Evolutionary conservation across 2,888 invertebrate genomes (phyloP).

Genomic region (Leptinotarsa tumamoca): DNA sequence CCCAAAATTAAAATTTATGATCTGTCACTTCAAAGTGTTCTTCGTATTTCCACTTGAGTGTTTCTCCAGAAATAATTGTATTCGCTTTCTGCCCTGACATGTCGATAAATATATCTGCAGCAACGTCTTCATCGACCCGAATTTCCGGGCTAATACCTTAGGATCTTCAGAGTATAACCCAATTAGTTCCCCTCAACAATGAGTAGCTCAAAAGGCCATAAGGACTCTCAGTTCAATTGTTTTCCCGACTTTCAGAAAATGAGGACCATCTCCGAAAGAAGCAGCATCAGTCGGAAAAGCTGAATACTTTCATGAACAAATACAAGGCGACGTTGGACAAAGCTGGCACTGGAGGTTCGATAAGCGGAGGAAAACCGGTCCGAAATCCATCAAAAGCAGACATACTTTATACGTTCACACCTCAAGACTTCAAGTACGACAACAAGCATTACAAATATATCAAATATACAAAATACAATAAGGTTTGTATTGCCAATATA

Average conservation of each 20-base stretch:
- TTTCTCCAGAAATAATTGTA: constrained; percentile 1
- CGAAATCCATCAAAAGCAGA: constrained; percentile 61
- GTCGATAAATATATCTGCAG: background rate
- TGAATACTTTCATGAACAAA: constrained; percentile 73
- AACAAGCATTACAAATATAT: constrained; percentile 84
- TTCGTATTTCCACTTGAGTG: background rate
- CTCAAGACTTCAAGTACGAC: constrained; percentile 82
- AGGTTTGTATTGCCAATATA: constrained; percentile 48
- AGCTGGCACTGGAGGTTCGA: constrained; percentile 61
- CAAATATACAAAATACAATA: constrained; percentile 78
- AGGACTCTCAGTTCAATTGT: background rate
- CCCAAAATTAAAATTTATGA: background rate
- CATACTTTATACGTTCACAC: constrained; percentile 74
- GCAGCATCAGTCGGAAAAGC: constrained; percentile 72
- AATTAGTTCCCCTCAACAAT: background rate
- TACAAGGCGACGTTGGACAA: constrained; percentile 75
- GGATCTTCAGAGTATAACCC: background rate
- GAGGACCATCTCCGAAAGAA: constrained; percentile 69
- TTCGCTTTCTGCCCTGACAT: background rate
- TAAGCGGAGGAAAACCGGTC: constrained; percentile 58
- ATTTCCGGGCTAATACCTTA: background rate
- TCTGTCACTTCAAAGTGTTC: background rate
- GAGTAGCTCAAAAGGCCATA: background rate
- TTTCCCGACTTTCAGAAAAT: constrained; percentile 60
- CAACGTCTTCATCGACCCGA: background rate